Evolutionary conservation across 53 echinoderm and acorn worm genomes (phyloP), one percentile per base, ranked within the genome.

Genomic region (Crossaster papposus): DNA sequence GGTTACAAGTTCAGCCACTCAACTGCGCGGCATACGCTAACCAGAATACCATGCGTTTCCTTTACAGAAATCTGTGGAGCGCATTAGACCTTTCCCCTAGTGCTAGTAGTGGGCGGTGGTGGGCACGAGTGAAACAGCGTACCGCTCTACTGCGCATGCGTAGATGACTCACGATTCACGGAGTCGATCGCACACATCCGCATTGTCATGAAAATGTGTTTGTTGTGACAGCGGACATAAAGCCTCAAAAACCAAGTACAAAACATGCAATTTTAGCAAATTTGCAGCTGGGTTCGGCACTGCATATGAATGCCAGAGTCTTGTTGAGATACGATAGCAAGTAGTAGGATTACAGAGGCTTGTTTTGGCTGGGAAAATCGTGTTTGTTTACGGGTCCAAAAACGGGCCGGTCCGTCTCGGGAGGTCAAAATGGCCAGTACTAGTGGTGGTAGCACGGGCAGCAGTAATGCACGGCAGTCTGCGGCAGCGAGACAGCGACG

Each of bases 401-500:
- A 77, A 77, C 83, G 38, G 65, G 54, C 83, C 50, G 38, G 83
- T 36, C 83, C 70, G 70, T 83, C 29, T 36, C 28, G 87, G 87
- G 53, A 72, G 85, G 73, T 85, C 73, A 85, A 85, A 53, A 85
- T 85, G 85, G 85, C 85, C 53, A 85, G 85, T 52, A 51, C 50
- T 28, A 85, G 72, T 54, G 35, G 85, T 32, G 52, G 85, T 29
- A 85, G 85, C 51, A 35, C 26, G 44, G 80, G 81, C 35, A 77
- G 75, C 78, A 71, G 30, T 31, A 75, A 54, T 51, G 53, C 36
- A 31, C 23, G 58, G 31, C 79, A 80, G 88, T 73, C 81, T 13
- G 72, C 88, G 75, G 82, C 92, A 37, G 90, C 89, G n/a, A 83
- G 90, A 78, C 91, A 89, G 78, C 89, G 96, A 58, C 89, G 95